Evolutionary conservation across 2,888 invertebrate species (phyloP), one percentile per base, ranked within the genome.

Genomic region (Drosophila leonis): DNA sequence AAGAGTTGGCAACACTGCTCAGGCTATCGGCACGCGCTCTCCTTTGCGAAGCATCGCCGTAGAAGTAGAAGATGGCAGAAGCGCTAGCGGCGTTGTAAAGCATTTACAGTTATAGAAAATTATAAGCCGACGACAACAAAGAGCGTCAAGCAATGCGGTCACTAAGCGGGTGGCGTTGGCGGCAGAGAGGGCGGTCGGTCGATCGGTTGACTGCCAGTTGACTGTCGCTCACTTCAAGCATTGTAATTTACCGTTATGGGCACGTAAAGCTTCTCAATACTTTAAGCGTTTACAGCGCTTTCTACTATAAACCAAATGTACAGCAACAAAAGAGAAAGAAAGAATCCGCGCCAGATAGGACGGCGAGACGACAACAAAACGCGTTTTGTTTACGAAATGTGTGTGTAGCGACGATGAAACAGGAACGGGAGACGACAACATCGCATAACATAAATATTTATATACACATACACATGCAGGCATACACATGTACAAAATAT

Each of bases 371-470:
- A 80, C 85, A 83, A 82, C 75, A 84, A 82, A 78, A 84, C 84
- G 84, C 84, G 88, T 85, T 86, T 86, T 86, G 85, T 86, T 86
- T 86, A 86, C 85, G 85, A 86, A 86, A 84, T 82, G 75, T 80
- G 86, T 83, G 86, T 76, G 79, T 55, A 59, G 80, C 69, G 66
- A 59, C 71, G 69, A 71, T 75, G 73, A 83, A 80, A 84, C 79
- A 83, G 82, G 77, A 79, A 82, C 72, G 69, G 69, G 65, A 79
- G 69, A 71, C 61, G 65, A 71, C 61, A 65, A 71, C 68, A 37
- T 59, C 69, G 72, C 68, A 69, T 68, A 82, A 71, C 78, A 83
- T 81, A 79, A 75, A 83, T 78, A 78, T 80, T 75, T 83, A 85
- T 74, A 60, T 66, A 44, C n/a, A 52, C 42, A 72, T 37, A 56